phyloP scores from a whole-genome alignment of 2,888 invertebrate species.

The Drosophila tripunctata region DNA sequence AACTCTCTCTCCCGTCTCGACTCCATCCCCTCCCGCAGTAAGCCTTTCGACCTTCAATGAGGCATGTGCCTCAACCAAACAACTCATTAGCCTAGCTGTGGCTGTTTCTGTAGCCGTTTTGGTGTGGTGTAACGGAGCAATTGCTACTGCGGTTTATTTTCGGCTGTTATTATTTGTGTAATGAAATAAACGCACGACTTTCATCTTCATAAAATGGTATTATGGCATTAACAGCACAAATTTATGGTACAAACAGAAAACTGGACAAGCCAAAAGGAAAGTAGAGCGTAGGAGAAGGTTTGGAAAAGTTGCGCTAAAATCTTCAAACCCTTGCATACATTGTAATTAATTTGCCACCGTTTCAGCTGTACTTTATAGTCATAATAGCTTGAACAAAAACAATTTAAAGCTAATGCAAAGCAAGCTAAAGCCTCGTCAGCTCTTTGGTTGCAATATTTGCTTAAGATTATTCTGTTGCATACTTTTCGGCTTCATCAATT shows the following conservation, averaged over 20 bases:
- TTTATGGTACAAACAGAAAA: slow-evolving; percentile 53
- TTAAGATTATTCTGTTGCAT: too few species aligned
- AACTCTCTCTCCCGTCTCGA: not conserved
- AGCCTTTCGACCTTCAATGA: slow-evolving; percentile 80
- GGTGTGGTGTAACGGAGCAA: slow-evolving; percentile 13
- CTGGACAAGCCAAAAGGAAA: slow-evolving; percentile 7
- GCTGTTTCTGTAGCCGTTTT: not conserved
- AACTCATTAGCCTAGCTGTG: slow-evolving; percentile 64
- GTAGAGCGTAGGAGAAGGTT: not conserved
- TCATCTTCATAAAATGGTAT: slow-evolving; percentile 80
- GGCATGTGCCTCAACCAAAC: slow-evolving; percentile 65
- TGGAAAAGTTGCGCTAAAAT: not conserved
- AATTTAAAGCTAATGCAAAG: not conserved
- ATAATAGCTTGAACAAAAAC: slow-evolving; percentile 13
- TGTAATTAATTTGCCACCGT: slow-evolving; percentile 32
- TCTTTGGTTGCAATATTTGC: too few species aligned
- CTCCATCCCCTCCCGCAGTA: slow-evolving; percentile 30
- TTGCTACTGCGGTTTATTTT: slow-evolving; percentile 72
- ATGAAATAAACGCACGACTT: slow-evolving; percentile 81
- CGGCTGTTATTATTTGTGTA: slow-evolving; percentile 77
- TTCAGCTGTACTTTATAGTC: slow-evolving; percentile 11
- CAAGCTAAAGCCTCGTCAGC: too few species aligned
- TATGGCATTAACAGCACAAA: slow-evolving; percentile 75
- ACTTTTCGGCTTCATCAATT: too few species aligned
- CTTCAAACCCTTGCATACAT: slow-evolving; percentile 22